Evolutionary conservation across 53 echinoderm and acorn worm genomes (phyloP).

Genomic region (Mesocentrotus franciscanus): DNA sequence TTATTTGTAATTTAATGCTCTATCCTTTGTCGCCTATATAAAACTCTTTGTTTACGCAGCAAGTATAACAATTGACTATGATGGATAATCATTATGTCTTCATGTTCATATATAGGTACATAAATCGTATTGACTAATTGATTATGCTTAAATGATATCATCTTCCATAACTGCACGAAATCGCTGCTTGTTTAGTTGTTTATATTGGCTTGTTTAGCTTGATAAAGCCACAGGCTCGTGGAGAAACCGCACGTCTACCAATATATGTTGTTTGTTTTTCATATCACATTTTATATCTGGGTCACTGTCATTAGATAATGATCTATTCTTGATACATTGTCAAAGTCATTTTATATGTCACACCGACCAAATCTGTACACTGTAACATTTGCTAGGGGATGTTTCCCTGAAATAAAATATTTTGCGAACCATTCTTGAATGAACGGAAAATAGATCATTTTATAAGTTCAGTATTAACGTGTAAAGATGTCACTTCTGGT

Average conservation of each 20-base stretch:
- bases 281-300: constrained; percentile 27
- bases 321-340: not conserved
- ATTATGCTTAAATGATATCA: not conserved
- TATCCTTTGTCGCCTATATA: too few relatives aligned
- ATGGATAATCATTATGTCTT: too few relatives aligned
- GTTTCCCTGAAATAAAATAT: too few relatives aligned
- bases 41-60: not conserved
- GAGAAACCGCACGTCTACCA: constrained; percentile 31
- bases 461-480: too few relatives aligned
- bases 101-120: not conserved
- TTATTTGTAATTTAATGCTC: too few relatives aligned
- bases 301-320: not conserved
- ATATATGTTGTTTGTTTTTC: not conserved
- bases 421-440: too few relatives aligned
- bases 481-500: too few relatives aligned
- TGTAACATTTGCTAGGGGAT: not conserved
- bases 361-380: not conserved
- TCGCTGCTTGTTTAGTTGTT: not conserved
- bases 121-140: not conserved
- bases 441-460: too few relatives aligned
- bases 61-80: not conserved
- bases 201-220: not conserved
- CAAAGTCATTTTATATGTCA: constrained; percentile 10
- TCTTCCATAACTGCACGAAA: not conserved
- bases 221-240: not conserved